phyloP scores from a whole-genome alignment of 2,888 invertebrate genomes.

The Tipula unca region DNA sequence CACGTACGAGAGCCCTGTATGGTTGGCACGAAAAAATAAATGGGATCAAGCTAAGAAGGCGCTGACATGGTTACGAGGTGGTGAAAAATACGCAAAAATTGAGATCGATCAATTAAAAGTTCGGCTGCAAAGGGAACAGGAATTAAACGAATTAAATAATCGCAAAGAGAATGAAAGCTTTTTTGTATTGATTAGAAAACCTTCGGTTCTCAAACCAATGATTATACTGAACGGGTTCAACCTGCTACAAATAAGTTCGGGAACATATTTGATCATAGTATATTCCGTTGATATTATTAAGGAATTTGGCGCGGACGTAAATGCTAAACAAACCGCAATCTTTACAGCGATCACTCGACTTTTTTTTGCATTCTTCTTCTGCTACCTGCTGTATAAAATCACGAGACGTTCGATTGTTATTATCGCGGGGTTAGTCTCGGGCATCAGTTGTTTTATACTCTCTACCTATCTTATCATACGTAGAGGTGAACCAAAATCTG shows the following conservation, averaged over 20 bases:
- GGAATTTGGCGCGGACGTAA: conserved; percentile 44
- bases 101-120: conserved; percentile 55
- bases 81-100: conserved; percentile 47
- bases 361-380: conserved; percentile 55
- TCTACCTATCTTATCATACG: conserved; percentile 45
- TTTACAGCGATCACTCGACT: conserved; percentile 60
- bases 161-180: conserved; percentile 37
- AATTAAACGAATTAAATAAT: conserved; percentile 39
- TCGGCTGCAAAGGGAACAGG: conserved; percentile 51
- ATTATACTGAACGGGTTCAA: conserved; percentile 65
- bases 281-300: conserved; percentile 67
- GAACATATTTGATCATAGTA: conserved; percentile 69
- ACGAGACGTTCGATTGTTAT: conserved; percentile 58
- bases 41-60: conserved; percentile 47
- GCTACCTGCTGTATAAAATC: conserved; percentile 53
- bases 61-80: conserved; percentile 52
- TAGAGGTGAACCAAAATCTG: conserved; percentile 31
- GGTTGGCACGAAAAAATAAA: conserved; percentile 56
- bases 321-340: conserved; percentile 53
- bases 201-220: conserved; percentile 61
- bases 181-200: conserved; percentile 46
- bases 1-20: conserved; percentile 67
- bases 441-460: conserved; percentile 52
- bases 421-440: conserved; percentile 58
- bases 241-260: conserved; percentile 62